Evolutionary conservation across 2,797 vertebrate genomes (phyloP), one percentile per base, ranked within the genome.

Genomic region (Distichodus sexfasciatus): DNA sequence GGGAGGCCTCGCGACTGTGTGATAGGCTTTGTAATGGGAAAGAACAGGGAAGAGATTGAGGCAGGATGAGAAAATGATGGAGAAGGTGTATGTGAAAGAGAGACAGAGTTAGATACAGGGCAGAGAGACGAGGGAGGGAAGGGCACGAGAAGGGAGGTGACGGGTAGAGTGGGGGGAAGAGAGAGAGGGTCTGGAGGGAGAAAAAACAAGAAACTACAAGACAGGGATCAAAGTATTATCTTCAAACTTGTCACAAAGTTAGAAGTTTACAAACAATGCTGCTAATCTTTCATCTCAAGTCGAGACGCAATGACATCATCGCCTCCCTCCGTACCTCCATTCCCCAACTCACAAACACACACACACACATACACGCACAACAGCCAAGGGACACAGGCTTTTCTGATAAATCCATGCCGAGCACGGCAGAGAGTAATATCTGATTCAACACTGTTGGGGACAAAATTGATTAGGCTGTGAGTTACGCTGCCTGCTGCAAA

Each of bases 11-110:
- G 9, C 36, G 60, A 66, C 68, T 58, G 33, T 69, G 71, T 78
- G 74, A 76, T 71, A 55, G 68, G 62, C 60, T 70, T 77, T 62
- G 51, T 72, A 79, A 72, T 76, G 65, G 74, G 70, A 71, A 69
- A 58, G 68, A 81, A 74, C 61, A 63, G 38, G 67, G 19, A 53
- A 60, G 53, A 73, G 74, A 70, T 75, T 71, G 69, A 66, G 58
- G 57, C 51, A 66, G 68, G 66, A 76, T 64, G 65, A 66, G 59
- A 76, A 73, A 73, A 73, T 73, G 24, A 63, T 76, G 64, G 71
- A 66, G 48, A 72, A 68, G 38, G 57, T 21, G 74, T 53, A 70
- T 59, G 70, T 55, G 68, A 69, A 36, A 21, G 51, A 69, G 46
- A 48, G 61, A 38, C 23, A 76, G 38, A 64, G 15, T 36, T 17